Conservation (phyloP, 2,113 vertebrate genomes). For the Misgurnus anguillicaudatus region DNA sequence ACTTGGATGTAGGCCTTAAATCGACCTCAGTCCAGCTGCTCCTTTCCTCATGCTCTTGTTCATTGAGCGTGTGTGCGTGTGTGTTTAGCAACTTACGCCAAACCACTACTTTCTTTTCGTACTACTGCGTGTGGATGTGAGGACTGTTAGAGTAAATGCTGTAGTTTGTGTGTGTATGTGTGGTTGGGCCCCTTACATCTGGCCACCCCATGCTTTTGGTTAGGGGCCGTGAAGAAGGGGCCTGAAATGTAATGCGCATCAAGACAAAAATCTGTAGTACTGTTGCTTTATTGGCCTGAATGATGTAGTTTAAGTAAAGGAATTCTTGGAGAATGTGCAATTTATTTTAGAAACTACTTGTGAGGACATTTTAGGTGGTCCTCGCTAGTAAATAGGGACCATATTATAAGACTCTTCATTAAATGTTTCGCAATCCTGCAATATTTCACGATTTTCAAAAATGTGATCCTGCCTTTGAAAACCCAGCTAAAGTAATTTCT, state of each 20-base stretch:
- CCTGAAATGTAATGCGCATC: conserved; percentile 23
- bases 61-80: conserved; percentile 1
- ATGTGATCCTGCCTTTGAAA: too few relatives aligned
- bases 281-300: background rate
- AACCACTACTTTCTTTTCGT: conserved; percentile 39
- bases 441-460: too few relatives aligned
- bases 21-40: conserved; percentile 21
- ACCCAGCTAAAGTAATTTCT: too few relatives aligned
- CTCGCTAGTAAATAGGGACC: too few relatives aligned
- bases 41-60: background rate
- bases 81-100: conserved; percentile 2
- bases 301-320: background rate
- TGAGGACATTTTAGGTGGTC: too few relatives aligned
- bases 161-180: conserved; percentile 25
- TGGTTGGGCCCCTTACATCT: conserved; percentile 38
- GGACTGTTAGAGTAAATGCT: conserved; percentile 20
- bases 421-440: too few relatives aligned
- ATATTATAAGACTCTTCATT: too few relatives aligned
- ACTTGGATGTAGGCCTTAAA: conserved; percentile 1
- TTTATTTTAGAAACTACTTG: too few relatives aligned
- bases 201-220: conserved; percentile 44
- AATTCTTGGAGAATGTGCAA: too few relatives aligned
- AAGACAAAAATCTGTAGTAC: conserved; percentile 13
- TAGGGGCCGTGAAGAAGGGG: conserved; percentile 33
- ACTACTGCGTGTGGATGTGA: conserved; percentile 35